Evolutionary conservation across 1,140 invertebrate genomes (phyloP).

Genomic region (Thereuonema tuberculata): DNA sequence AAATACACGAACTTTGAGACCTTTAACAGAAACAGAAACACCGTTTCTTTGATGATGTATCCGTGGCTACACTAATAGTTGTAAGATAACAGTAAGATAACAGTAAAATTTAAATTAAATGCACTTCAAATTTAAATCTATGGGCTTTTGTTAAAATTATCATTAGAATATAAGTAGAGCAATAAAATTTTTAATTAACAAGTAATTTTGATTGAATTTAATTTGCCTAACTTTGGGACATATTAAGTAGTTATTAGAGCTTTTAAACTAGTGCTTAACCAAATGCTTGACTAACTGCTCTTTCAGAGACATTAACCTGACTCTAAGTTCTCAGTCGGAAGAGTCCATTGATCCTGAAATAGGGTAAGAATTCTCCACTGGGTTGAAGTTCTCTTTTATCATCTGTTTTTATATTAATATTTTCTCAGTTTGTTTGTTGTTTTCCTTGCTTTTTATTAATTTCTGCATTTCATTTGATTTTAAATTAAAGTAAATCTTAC

Average conservation of each 20-base stretch:
- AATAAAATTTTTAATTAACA: no score
- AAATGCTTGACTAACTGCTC: neutral
- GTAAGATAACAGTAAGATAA: no score
- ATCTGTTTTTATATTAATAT: neutral
- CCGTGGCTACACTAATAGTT: no score
- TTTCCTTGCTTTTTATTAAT: neutral
- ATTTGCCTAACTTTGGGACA: neutral
- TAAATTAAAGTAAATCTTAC: neutral
- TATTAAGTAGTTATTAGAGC: no score
- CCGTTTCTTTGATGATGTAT: no score
- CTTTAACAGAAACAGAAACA: no score
- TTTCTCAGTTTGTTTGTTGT: neutral
- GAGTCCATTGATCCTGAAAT: constrained; percentile 11
- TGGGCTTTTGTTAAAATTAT: neutral
- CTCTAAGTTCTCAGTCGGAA: constrained; percentile 13
- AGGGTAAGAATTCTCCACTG: constrained; percentile 7
- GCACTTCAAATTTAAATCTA: neutral
- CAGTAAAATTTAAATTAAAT: no score
- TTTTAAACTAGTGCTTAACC: constrained; percentile 6
- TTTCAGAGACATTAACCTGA: neutral
- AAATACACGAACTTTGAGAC: no score
- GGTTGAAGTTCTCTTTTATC: neutral
- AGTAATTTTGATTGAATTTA: no score
- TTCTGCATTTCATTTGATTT: neutral
- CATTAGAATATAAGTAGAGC: neutral